phyloP scores from a whole-genome alignment of 2,888 invertebrate genomes.

The Tetragnatha montana region DNA sequence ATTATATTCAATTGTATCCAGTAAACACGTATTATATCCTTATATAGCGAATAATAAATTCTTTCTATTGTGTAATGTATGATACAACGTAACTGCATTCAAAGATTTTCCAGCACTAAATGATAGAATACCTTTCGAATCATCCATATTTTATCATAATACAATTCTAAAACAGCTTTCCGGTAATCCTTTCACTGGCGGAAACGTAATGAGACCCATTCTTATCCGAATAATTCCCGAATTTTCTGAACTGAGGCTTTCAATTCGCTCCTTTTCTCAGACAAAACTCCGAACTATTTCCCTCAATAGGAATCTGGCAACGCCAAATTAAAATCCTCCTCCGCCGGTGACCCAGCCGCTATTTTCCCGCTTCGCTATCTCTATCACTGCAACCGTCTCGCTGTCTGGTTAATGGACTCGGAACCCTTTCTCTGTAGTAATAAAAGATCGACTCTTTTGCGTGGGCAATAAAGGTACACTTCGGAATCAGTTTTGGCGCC shows the following conservation, averaged over 20 bases:
- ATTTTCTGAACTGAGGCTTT: not conserved
- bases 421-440: constrained; percentile 13
- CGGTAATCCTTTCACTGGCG: not conserved
- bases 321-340: not conserved
- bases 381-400: constrained; percentile 23
- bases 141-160: no score
- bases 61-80: no score
- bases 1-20: no score
- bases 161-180: no score
- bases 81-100: no score
- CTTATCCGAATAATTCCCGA: not conserved
- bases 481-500: not conserved
- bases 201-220: not conserved
- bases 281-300: not conserved
- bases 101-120: no score
- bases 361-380: constrained; percentile 28
- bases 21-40: no score
- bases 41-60: no score
- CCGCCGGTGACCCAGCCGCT: not conserved
- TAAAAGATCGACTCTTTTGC: constrained; percentile 25
- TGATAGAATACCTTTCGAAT: no score
- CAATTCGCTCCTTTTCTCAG: not conserved
- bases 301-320: not conserved
- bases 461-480: constrained; percentile 26
- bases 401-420: constrained; percentile 4